Evolutionary conservation across 1,140 invertebrate species (phyloP).

Genomic region (Bicyclus anynana): DNA sequence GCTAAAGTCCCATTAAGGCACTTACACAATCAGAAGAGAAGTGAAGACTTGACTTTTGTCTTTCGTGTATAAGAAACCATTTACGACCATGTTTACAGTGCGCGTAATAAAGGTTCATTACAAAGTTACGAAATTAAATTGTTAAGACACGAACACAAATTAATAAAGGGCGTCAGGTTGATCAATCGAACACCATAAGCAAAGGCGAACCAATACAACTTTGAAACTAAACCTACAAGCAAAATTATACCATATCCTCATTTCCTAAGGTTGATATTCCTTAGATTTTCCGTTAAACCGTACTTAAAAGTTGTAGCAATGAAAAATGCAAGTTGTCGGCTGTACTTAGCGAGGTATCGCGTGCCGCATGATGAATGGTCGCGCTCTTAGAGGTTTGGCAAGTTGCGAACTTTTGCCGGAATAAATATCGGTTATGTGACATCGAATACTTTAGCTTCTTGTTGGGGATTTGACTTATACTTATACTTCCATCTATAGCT

Average conservation of each 20-base stretch:
- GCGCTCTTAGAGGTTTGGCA: slow-evolving; percentile 29
- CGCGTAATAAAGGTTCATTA: no score
- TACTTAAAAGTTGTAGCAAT: slow-evolving; percentile 41
- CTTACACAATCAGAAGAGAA: no score
- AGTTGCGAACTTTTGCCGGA: slow-evolving; percentile 32
- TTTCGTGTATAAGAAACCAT: no score
- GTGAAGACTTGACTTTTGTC: no score
- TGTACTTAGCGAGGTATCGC: slow-evolving; percentile 49
- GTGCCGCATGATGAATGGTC: slow-evolving; percentile 50
- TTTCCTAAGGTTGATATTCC: not conserved
- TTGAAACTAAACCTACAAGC: not conserved
- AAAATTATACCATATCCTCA: not conserved
- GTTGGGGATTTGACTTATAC: slow-evolving; percentile 4
- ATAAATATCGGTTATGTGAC: slow-evolving; percentile 37
- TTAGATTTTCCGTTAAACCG: slow-evolving; percentile 5
- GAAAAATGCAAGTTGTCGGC: slow-evolving; percentile 53
- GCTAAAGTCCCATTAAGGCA: no score
- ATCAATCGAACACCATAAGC: slow-evolving; percentile 15
- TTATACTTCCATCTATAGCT: no score
- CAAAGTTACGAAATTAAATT: no score
- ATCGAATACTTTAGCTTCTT: slow-evolving; percentile 8
- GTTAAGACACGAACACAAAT: not conserved
- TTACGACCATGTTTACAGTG: no score
- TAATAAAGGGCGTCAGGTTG: slow-evolving; percentile 16
- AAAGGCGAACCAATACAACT: slow-evolving; percentile 2